A percentile compares a stretch with the other conserved stretches of the same genome.
phyloP scores from a whole-genome alignment of 2,888 invertebrate genomes.

The Gymnocheta viridis region DNA sequence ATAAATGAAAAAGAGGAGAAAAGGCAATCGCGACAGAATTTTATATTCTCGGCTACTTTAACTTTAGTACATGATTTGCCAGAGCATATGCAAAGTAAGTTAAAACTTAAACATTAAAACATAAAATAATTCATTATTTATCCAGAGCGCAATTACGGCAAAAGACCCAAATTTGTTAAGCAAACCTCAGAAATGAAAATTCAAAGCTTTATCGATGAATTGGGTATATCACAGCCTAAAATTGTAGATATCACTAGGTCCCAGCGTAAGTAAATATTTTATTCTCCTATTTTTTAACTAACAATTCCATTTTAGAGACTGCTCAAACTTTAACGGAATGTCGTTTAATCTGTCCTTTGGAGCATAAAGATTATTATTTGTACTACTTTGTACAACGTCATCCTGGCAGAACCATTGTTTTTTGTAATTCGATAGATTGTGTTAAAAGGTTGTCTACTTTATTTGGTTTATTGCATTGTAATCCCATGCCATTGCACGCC shows the following conservation, averaged over 20 bases:
- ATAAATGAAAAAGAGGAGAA: constrained; percentile 88
- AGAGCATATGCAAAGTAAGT: constrained; percentile 85
- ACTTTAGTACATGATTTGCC: constrained; percentile 95
- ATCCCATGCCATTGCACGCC: constrained; percentile 91
- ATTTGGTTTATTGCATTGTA: constrained; percentile 87
- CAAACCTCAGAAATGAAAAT: constrained; percentile 90
- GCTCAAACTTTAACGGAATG: constrained; percentile 93
- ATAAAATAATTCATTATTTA: constrained; percentile 6
- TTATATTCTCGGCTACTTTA: constrained; percentile 98
- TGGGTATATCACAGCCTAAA: constrained; percentile 95
- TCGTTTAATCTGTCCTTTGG: constrained; percentile 88
- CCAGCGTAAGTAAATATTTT: constrained; percentile 83
- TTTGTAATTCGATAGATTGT: constrained; percentile 96
- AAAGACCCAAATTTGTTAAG: constrained; percentile 83
- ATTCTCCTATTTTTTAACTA: neutral
- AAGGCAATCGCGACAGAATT: constrained; percentile 89
- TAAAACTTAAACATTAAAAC: neutral
- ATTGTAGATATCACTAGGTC: constrained; percentile 94
- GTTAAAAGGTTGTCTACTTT: constrained; percentile 90
- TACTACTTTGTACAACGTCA: constrained; percentile 94
- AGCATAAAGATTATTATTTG: constrained; percentile 94
- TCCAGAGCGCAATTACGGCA: constrained; percentile 78
- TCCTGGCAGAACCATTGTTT: constrained; percentile 95
- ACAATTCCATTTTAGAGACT: constrained; percentile 84
- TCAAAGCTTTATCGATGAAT: constrained; percentile 88